phyloP scores from a whole-genome alignment of 2,888 invertebrate genomes.

The Tiphia femorata region DNA sequence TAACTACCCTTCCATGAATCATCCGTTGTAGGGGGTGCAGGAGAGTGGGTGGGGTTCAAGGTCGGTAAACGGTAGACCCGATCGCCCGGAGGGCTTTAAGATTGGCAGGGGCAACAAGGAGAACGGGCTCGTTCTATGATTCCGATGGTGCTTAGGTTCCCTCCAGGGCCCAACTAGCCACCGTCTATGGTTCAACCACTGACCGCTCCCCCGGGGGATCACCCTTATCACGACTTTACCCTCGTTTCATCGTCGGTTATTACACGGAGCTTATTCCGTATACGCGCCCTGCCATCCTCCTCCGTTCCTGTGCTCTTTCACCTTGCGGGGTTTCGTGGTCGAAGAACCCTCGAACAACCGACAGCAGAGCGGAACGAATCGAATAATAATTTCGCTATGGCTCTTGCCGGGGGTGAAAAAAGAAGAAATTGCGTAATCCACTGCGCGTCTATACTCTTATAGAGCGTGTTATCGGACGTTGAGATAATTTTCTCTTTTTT shows the following conservation, averaged over 20 bases:
- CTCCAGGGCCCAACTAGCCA: slow-evolving; percentile 23
- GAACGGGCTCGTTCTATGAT: slow-evolving; percentile 11
- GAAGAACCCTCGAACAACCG: too few species aligned
- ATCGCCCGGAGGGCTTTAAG: neutral
- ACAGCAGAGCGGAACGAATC: too few species aligned
- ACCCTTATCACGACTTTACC: slow-evolving; percentile 15
- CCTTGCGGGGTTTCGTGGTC: too few species aligned
- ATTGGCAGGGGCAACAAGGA: neutral
- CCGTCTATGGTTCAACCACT: slow-evolving; percentile 15
- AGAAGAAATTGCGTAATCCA: too few species aligned
- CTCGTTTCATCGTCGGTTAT: slow-evolving; percentile 6
- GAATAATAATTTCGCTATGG: too few species aligned
- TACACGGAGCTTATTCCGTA: neutral
- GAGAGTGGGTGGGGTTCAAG: neutral
- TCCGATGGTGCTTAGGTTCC: slow-evolving; percentile 22
- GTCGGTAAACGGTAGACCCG: neutral
- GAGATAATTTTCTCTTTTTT: too few species aligned
- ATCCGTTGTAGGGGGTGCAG: neutral
- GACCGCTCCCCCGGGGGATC: slow-evolving; percentile 12
- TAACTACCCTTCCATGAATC: neutral
- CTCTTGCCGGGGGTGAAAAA: too few species aligned
- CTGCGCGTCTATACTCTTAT: too few species aligned
- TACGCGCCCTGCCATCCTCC: neutral
- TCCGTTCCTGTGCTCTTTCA: too few species aligned
- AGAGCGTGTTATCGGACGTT: too few species aligned